A percentile compares a stretch with the other conserved stretches of the same genome.
These are phyloP conservation scores for Heliconius aoede DNA, from an alignment of 2,888 invertebrate species.

Conservation along the genomic window DNA sequence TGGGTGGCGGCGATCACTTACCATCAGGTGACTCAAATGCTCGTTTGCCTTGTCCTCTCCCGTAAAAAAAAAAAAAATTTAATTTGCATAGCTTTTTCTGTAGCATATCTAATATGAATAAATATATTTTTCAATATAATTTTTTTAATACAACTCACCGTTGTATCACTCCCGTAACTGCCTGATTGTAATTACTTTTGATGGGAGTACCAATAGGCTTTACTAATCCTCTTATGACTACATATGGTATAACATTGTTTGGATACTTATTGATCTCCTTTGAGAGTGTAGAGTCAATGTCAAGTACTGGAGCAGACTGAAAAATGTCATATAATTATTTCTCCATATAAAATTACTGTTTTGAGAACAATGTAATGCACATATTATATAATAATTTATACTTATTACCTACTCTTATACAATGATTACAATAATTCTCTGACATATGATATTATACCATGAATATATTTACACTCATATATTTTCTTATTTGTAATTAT, in stretches of 20 bases:
- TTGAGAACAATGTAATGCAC: neutral
- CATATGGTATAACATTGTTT: conserved; percentile 87
- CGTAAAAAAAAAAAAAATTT: no score
- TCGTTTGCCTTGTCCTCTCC: no score
- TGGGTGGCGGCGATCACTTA: no score
- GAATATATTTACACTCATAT: no score
- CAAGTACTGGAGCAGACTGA: conserved; percentile 88
- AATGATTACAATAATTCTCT: no score
- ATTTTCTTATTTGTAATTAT: no score
- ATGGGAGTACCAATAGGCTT: conserved; percentile 90
- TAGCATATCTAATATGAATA: no score
- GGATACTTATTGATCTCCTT: conserved; percentile 85
- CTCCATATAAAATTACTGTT: neutral
- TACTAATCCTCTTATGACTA: conserved; percentile 89
- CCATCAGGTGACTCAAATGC: no score
- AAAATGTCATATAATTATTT: conserved; percentile 46
- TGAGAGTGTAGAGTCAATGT: conserved; percentile 86
- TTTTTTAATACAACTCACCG: conserved; percentile 65
- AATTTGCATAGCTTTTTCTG: no score
- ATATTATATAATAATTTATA: neutral
- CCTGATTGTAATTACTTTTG: conserved; percentile 88
- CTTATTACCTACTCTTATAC: neutral
- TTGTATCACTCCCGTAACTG: conserved; percentile 90
- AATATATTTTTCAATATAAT: neutral
- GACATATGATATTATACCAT: no score